Evolutionary conservation across 2,113 vertebrate genomes (phyloP).

Genomic region (Hystrix brachyura): DNA sequence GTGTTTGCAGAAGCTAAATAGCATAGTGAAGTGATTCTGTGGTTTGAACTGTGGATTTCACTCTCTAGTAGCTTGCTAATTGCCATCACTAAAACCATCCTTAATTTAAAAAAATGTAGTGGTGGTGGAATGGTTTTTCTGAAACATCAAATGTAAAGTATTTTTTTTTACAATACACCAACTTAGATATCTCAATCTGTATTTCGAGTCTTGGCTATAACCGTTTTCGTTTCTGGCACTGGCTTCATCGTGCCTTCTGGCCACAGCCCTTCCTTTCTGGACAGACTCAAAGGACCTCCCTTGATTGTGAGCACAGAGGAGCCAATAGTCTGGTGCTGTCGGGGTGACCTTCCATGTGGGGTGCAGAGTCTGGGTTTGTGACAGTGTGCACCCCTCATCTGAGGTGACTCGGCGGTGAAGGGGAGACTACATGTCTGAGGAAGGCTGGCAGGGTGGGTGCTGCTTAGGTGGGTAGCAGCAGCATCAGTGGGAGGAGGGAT

Average conservation of each 20-base stretch:
- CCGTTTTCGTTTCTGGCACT: background rate
- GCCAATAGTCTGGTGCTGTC: fast-evolving
- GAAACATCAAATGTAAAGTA: background rate
- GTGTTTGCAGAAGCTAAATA: background rate
- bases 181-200: background rate
- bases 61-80: background rate
- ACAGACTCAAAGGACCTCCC: background rate
- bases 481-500: background rate
- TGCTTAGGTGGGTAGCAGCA: background rate
- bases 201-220: background rate
- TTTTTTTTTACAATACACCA: background rate
- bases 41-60: background rate
- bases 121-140: background rate
- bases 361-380: background rate
- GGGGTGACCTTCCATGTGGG: background rate
- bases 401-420: too few relatives aligned
- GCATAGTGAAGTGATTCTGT: background rate
- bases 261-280: background rate
- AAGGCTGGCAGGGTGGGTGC: background rate
- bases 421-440: background rate
- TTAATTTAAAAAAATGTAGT: background rate
- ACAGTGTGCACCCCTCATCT: background rate
- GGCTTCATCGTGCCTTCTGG: background rate
- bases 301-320: background rate
- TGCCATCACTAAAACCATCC: background rate